phyloP scores from a whole-genome alignment of 2,888 invertebrate species.

The Troglohyphantes excavatus region DNA sequence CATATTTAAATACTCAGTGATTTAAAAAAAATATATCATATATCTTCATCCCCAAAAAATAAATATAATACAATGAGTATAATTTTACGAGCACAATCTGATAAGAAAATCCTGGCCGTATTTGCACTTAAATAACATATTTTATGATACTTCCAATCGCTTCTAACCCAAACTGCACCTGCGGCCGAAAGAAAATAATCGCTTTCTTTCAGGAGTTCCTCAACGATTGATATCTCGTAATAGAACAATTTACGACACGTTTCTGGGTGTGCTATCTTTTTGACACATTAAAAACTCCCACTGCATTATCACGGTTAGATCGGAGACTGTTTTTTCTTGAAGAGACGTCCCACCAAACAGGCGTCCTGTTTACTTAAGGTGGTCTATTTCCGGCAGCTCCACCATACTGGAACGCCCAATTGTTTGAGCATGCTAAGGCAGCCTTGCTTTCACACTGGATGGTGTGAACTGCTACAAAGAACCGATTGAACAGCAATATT shows the following conservation, averaged over 20 bases:
- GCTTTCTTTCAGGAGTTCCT: neutral
- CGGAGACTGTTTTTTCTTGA: neutral
- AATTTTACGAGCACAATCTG: too few species aligned
- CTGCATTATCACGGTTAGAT: constrained; percentile 44
- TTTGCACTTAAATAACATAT: neutral
- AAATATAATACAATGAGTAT: too few species aligned
- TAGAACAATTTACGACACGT: constrained; percentile 27
- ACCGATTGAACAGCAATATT: too few species aligned
- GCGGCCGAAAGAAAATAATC: constrained; percentile 14
- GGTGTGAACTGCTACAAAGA: too few species aligned
- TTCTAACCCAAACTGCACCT: neutral
- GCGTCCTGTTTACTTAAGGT: constrained; percentile 61
- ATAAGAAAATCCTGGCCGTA: too few species aligned
- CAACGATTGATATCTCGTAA: constrained; percentile 18
- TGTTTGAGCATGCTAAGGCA: constrained; percentile 24
- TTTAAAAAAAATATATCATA: too few species aligned
- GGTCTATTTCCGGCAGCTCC: constrained; percentile 54
- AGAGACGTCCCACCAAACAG: constrained; percentile 18
- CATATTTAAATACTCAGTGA: too few species aligned
- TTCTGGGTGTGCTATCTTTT: constrained; percentile 46
- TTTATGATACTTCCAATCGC: neutral
- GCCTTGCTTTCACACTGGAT: too few species aligned
- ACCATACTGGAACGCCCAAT: constrained; percentile 47
- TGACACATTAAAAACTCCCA: constrained; percentile 70
- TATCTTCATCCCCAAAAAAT: too few species aligned